Percentiles rank a stretch among this genome's conserved stretches.
Conservation (phyloP, 2,113 vertebrate species). For the Myiopsitta monachus region DNA sequence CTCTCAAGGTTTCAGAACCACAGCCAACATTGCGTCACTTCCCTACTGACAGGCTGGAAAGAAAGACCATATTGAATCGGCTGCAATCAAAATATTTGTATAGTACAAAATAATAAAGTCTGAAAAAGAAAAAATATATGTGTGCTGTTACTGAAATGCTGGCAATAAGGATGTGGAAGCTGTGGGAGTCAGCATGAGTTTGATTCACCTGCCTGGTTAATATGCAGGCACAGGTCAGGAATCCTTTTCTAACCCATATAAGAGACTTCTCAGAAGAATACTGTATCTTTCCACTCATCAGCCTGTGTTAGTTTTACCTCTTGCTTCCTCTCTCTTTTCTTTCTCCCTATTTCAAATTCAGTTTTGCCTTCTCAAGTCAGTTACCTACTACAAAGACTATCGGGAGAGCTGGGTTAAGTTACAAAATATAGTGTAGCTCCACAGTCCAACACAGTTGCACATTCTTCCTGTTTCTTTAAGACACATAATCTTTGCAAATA, state of each 20-base stretch:
- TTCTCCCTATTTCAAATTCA: not conserved
- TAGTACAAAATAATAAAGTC: not conserved
- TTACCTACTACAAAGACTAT: not conserved
- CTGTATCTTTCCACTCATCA: not conserved
- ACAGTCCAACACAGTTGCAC: not conserved
- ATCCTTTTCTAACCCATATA: not conserved
- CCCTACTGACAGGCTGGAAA: not conserved
- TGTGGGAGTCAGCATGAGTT: not conserved
- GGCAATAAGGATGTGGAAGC: not conserved
- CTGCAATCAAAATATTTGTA: constrained; percentile 21
- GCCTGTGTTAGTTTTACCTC: not conserved
- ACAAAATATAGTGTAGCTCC: not conserved
- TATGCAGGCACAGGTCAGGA: not conserved
- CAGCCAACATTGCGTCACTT: not conserved
- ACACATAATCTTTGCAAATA: not conserved
- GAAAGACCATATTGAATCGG: not conserved
- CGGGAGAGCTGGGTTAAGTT: not conserved
- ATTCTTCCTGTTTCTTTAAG: not conserved
- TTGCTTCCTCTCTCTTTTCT: not conserved
- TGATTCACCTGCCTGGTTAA: not conserved
- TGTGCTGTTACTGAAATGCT: not conserved
- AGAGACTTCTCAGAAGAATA: constrained; percentile 5
- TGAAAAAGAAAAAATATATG: not conserved
- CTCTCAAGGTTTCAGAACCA: constrained; percentile 3
- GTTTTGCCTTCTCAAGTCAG: not conserved